phyloP scores from a whole-genome alignment of 2,888 invertebrate genomes.

The Melitaea athalia region DNA sequence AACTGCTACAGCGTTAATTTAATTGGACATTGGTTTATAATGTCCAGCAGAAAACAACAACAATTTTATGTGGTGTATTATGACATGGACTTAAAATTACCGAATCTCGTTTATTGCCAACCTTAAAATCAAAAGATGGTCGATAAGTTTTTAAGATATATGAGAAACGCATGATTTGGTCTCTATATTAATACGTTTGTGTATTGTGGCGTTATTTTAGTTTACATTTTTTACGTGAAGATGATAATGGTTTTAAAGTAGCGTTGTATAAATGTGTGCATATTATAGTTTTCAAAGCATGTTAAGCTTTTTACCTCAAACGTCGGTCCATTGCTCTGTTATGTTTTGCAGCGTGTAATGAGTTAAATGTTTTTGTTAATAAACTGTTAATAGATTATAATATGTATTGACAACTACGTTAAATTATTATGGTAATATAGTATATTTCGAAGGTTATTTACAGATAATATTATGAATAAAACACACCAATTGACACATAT shows the following conservation, averaged over 20 bases:
- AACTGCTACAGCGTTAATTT: too few species aligned
- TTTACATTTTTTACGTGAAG: background rate
- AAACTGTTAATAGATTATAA: background rate
- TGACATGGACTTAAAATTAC: too few species aligned
- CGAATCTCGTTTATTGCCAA: too few species aligned
- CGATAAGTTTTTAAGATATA: too few species aligned
- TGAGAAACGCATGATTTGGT: too few species aligned
- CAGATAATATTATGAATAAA: background rate
- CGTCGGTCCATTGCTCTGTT: conserved; percentile 78
- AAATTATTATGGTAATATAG: background rate
- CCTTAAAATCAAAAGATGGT: too few species aligned
- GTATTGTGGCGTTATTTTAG: too few species aligned
- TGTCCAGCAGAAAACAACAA: too few species aligned
- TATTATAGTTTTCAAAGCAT: conserved; percentile 24
- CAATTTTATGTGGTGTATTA: too few species aligned
- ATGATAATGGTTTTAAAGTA: background rate
- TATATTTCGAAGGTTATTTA: background rate
- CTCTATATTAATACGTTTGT: too few species aligned
- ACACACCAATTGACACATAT: background rate
- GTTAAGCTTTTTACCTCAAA: conserved; percentile 81
- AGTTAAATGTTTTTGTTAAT: conserved; percentile 42
- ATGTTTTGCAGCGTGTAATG: conserved; percentile 68
- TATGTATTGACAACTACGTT: background rate
- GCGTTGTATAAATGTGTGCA: background rate
- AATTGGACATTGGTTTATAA: too few species aligned